These are phyloP conservation scores for Tragulus kanchil DNA, from an alignment of 2,113 vertebrate species.

Conservation along the genomic window DNA sequence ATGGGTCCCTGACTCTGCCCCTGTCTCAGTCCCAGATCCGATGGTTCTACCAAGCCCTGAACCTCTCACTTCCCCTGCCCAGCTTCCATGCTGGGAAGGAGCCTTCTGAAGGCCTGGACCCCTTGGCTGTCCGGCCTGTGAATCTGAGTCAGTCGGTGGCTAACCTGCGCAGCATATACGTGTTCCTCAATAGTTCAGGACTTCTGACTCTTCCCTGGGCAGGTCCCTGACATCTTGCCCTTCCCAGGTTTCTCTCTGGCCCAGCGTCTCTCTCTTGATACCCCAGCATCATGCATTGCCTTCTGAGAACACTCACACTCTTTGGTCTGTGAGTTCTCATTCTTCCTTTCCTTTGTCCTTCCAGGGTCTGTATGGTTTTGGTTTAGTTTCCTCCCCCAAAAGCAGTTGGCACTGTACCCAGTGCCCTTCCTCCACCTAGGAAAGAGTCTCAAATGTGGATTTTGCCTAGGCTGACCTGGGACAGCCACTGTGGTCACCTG, in stretches of 20 bases:
- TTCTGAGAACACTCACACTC: not conserved
- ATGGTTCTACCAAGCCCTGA: slow-evolving; percentile 45
- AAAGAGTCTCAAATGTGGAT: not conserved
- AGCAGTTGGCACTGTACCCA: not conserved
- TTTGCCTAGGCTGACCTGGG: not conserved
- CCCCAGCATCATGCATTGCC: not conserved
- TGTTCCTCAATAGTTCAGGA: slow-evolving; percentile 60
- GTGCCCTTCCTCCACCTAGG: not conserved
- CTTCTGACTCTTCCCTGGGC: slow-evolving; percentile 61
- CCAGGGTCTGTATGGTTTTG: not conserved
- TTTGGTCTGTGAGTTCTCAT: not conserved
- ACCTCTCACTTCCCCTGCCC: slow-evolving; percentile 45
- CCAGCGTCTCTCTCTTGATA: not conserved
- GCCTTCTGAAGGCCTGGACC: not conserved
- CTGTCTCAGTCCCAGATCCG: not conserved
- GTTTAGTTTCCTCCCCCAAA: not conserved
- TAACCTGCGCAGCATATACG: not conserved
- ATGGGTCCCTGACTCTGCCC: not conserved
- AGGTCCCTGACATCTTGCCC: not conserved
- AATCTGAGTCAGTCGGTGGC: slow-evolving; percentile 53
- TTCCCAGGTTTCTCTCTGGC: not conserved
- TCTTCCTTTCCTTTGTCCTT: not conserved
- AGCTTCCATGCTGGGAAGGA: not conserved
- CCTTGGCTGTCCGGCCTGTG: not conserved
- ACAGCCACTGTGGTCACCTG: not conserved